Evolutionary conservation across 2,888 invertebrate species (phyloP).

Genomic region (Steinernema scapterisci): DNA sequence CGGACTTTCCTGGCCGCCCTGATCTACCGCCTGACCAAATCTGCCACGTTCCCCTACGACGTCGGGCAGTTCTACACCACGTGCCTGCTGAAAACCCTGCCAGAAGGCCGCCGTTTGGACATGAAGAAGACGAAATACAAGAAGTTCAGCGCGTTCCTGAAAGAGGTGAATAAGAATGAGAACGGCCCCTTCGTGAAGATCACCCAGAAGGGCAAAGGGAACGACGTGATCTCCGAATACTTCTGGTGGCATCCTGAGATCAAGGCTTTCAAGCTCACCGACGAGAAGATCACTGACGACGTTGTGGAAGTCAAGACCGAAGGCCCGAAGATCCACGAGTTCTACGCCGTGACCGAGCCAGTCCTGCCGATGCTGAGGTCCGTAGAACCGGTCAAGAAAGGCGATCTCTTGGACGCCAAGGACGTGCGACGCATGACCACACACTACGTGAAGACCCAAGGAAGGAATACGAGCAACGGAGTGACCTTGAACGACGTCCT

Average conservation of each 20-base stretch:
- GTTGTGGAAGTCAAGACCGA: constrained; percentile 39
- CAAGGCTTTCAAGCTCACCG: constrained; percentile 45
- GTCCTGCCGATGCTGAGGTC: constrained; percentile 45
- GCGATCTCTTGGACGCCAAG: constrained; percentile 38
- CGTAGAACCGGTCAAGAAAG: constrained; percentile 46
- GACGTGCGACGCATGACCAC: constrained; percentile 37
- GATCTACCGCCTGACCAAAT: constrained; percentile 50
- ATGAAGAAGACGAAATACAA: constrained; percentile 65
- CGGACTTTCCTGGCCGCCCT: constrained; percentile 56
- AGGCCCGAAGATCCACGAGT: constrained; percentile 36
- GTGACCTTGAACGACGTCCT: neutral
- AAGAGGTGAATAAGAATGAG: constrained; percentile 47
- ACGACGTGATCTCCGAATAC: constrained; percentile 57
- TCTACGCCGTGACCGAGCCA: constrained; percentile 49
- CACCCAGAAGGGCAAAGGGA: constrained; percentile 57
- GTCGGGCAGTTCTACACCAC: constrained; percentile 60
- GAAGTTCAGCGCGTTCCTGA: constrained; percentile 61
- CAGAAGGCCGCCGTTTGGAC: constrained; percentile 53
- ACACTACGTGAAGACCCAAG: constrained; percentile 47
- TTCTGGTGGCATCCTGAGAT: constrained; percentile 49
- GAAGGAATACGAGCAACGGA: neutral
- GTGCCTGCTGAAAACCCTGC: constrained; percentile 45
- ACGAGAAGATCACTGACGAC: constrained; percentile 50
- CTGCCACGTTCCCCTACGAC: constrained; percentile 54
- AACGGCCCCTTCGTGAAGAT: constrained; percentile 48